phyloP scores from a whole-genome alignment of 2,888 invertebrate species.

The Cordilura impudica region DNA sequence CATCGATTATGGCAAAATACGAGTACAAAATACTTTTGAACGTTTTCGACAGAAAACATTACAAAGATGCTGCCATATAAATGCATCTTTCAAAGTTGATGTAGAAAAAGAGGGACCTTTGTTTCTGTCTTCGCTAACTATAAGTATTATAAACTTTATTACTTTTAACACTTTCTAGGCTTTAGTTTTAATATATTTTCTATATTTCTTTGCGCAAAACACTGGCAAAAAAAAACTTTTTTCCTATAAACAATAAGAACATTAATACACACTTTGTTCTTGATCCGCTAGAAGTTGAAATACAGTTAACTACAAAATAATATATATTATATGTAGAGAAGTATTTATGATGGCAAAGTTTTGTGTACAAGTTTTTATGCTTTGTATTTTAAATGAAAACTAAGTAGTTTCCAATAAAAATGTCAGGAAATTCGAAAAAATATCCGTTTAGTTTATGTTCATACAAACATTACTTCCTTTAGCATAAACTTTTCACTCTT shows the following conservation, averaged over 20 bases:
- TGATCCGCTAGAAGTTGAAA: slow-evolving; percentile 29
- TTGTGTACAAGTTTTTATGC: slow-evolving; percentile 3
- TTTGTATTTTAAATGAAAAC: slow-evolving; percentile 21
- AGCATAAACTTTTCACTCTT: slow-evolving; percentile 31
- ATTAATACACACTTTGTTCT: slow-evolving; percentile 41
- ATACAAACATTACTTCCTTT: slow-evolving; percentile 38
- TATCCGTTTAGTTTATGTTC: slow-evolving; percentile 30
- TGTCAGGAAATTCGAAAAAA: slow-evolving; percentile 62
- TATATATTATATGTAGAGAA: neutral
- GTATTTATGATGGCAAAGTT: slow-evolving; percentile 59
- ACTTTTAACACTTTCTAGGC: slow-evolving; percentile 56
- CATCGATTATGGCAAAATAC: slow-evolving; percentile 42
- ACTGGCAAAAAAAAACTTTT: slow-evolving; percentile 18
- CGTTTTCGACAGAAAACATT: slow-evolving; percentile 34
- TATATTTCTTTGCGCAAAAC: neutral
- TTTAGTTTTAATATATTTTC: slow-evolving; percentile 36
- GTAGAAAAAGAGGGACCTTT: slow-evolving; percentile 12
- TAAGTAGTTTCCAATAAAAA: slow-evolving; percentile 67
- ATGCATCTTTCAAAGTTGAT: slow-evolving; percentile 25
- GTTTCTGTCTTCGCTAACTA: neutral
- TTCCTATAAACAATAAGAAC: slow-evolving; percentile 29
- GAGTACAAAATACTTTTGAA: slow-evolving; percentile 18
- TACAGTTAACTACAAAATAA: slow-evolving; percentile 7
- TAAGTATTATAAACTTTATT: slow-evolving; percentile 44
- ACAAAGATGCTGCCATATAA: slow-evolving; percentile 26